These are phyloP conservation scores for Mirounga angustirostris DNA, from an alignment of 2,113 vertebrate species.

Conservation along the genomic window DNA sequence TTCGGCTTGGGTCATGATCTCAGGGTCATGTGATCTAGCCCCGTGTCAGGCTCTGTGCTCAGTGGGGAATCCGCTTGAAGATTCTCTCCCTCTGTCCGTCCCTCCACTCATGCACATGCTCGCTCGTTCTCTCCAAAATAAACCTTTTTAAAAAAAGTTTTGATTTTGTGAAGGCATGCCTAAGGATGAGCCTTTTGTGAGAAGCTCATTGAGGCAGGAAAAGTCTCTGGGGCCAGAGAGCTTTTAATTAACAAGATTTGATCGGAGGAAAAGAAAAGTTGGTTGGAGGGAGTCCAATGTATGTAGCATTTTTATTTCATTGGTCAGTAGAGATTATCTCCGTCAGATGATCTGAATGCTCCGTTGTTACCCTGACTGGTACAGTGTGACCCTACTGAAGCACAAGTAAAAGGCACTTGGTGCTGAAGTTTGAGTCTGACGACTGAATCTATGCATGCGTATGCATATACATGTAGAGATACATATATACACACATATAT, in stretches of 20 bases:
- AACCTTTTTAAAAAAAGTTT: background rate
- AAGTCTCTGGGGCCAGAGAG: background rate
- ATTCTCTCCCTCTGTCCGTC: background rate
- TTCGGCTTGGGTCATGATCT: background rate
- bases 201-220: background rate
- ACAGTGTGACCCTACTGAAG: background rate
- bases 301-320: background rate
- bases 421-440: background rate
- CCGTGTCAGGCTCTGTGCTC: background rate
- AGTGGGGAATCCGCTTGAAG: background rate
- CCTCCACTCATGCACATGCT: background rate
- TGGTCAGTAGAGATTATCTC: background rate
- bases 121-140: background rate
- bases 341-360: background rate
- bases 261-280: background rate
- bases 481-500: background rate
- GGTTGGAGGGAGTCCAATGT: background rate
- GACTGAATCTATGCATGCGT: background rate
- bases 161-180: background rate
- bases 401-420: background rate
- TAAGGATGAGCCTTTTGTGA: background rate
- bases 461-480: background rate
- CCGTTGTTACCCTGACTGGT: background rate
- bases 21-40: background rate
- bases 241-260: background rate